Evolutionary conservation across 2,797 vertebrate species (phyloP), one percentile per base, ranked within the genome.

Genomic region (Crypturellus tataupa): DNA sequence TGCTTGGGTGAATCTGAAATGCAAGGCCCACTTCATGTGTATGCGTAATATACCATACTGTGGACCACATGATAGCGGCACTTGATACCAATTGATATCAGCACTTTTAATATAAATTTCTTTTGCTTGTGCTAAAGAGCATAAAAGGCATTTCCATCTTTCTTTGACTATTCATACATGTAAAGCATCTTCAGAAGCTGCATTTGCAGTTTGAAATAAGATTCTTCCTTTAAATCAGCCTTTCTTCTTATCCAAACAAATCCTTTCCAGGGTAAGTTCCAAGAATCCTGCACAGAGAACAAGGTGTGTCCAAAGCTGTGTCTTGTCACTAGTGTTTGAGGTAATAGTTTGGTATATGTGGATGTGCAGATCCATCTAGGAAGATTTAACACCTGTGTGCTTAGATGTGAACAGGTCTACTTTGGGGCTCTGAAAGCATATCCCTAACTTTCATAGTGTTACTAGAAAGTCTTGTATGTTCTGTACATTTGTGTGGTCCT

Each of bases 191-290:
- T 93, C 59, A 67, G 56, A 39, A 70, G 40, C 1, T 90, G 27
- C 70, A 86, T 47, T 6, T 63, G 51, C 81, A 35, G 10, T 80
- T 94, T 82, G 9, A 91, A 72, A 79, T 81, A 88, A 87, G 35
- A 49, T 12, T 91, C 63, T 93, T 88, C 51, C 86, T 84, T 77
- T 77, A 93, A 71, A 80, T 85, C 40, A 64, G 13, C 31, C 77
- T 93, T 85, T 87, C 70, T 73, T 73, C 62, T 87, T 87, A 89
- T 76, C 58, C 80, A 92, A 94, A 80, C 44, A 92, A 76, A n/a
- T 88, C 2, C 44, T 95, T 91, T 91, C 78, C 47, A 44, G 47
- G 20, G 58, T 78, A 29, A 92, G 37, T 91, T 95, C 75, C 75
- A 67, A 81, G 62, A 94, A 92, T 85, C 40, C 47, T 3, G 18